Evolutionary conservation across 2,113 vertebrate genomes (phyloP), one percentile per base, ranked within the genome.

Genomic region (Stictonetta naevosa): DNA sequence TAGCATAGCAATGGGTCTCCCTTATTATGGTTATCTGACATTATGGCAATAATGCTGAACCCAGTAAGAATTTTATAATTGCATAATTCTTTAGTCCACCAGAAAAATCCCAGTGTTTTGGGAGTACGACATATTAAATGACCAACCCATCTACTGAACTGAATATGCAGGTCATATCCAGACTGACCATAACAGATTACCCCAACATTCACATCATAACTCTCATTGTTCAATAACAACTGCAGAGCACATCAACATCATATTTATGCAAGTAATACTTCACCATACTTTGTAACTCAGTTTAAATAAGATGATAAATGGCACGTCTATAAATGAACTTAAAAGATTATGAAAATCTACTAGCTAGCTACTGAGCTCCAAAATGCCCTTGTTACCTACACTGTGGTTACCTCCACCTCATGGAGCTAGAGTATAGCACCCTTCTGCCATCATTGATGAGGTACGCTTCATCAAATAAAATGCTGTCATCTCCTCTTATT

Each of bases 401-500:
- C 91, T 93, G 92, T 42, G 63, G 81, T 81, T 44, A 48, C 46
- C 20, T 48, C 94, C 69, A 92, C 84, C 83, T 85, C 94, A 94
- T 55, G 90, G 72, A 96, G 75, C 93, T 95, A 97, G 90, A 95
- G 85, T 67, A 94, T 92, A 83, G 90, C 94, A 93, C 85, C 91
- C 87, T 55, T 74, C 85, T 96, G 93, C 52, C 82, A 96, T 86
- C 94, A 92, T 52, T 95, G 94, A 83, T 93, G 92, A 94, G 75
- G 85, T 88, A 93, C 77, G 71, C 74, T 92, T 91, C 95, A 94
- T 69, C 83, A 94, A 91, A 92, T 86, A 92, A 94, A 96, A 93
- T 94, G 88, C 56, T 97, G 92, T 75, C 93, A 92, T 95, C 90
- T 90, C 93, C 95, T 95, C 88, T 96, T 96, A 96, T 77, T 93